Percentiles rank a stretch among this genome's conserved stretches.
Conservation (phyloP, 2,113 vertebrate genomes). For the Mugil cephalus region DNA sequence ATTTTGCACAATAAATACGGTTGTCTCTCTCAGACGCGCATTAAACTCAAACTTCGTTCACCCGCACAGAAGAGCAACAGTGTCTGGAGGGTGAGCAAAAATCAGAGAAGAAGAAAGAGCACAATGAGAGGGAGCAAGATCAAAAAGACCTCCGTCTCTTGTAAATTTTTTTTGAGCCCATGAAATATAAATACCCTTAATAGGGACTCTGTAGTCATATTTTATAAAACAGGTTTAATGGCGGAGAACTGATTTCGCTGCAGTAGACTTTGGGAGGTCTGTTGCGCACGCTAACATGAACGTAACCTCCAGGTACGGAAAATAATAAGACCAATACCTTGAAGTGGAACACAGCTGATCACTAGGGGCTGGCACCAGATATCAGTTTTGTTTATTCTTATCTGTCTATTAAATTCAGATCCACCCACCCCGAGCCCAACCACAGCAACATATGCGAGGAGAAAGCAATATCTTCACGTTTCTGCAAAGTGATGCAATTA, state of each 20-base stretch:
- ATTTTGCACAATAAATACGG: no score
- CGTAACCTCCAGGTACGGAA: neutral
- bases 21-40: neutral
- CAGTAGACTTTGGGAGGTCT: slow-evolving; percentile 5
- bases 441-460: neutral
- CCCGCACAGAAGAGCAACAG: slow-evolving; percentile 8
- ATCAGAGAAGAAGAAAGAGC: slow-evolving; percentile 2
- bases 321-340: neutral
- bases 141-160: slow-evolving; percentile 11
- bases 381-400: no score
- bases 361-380: no score
- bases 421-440: neutral
- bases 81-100: slow-evolving; percentile 10
- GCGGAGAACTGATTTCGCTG: slow-evolving; percentile 16
- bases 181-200: slow-evolving; percentile 72
- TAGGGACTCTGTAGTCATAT: slow-evolving; percentile 52
- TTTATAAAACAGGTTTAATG: slow-evolving; percentile 42
- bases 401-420: no score
- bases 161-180: slow-evolving; percentile 32
- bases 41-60: slow-evolving; percentile 5
- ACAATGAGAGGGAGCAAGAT: slow-evolving; percentile 3
- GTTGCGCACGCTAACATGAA: neutral
- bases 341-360: no score
- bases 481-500: neutral
- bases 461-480: neutral